Percentiles rank a stretch among this genome's conserved stretches.
These are phyloP conservation scores for Pherbina coryleti DNA, from an alignment of 2,888 invertebrate species.

Conservation along the genomic window DNA sequence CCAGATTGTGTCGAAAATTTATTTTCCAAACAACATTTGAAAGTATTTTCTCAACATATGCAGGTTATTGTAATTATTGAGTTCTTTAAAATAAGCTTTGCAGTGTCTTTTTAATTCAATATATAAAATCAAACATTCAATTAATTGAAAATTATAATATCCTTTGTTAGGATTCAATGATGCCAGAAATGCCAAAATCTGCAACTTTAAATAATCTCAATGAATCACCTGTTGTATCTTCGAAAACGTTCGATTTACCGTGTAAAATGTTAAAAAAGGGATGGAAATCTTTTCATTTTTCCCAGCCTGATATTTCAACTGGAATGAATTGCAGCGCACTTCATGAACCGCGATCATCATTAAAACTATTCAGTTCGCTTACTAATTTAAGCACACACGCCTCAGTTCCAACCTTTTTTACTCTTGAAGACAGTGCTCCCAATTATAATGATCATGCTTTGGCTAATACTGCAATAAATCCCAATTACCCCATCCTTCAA, in stretches of 20 bases:
- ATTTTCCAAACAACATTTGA: slow-evolving; percentile 62
- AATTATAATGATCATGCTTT: slow-evolving; percentile 1
- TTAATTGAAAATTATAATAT: slow-evolving; percentile 4
- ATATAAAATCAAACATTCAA: not conserved
- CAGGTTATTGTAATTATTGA: slow-evolving; percentile 31
- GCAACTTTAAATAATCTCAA: not conserved
- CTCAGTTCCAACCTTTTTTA: not conserved
- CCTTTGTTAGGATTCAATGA: not conserved
- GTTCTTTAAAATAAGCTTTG: not conserved
- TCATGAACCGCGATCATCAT: slow-evolving; percentile 42
- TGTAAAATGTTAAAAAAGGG: slow-evolving; percentile 38
- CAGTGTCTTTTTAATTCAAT: no score
- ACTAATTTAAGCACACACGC: slow-evolving; percentile 33
- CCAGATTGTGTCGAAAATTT: slow-evolving; percentile 61
- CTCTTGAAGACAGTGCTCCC: slow-evolving; percentile 18
- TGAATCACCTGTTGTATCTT: not conserved
- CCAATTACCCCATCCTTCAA: slow-evolving; percentile 58
- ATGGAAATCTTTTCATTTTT: slow-evolving; percentile 60
- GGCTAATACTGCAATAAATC: slow-evolving; percentile 42
- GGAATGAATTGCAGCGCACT: slow-evolving; percentile 4
- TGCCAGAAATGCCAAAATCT: not conserved
- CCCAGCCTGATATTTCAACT: slow-evolving; percentile 60
- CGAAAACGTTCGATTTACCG: slow-evolving; percentile 18
- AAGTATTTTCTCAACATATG: slow-evolving; percentile 57
- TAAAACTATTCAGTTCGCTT: slow-evolving; percentile 52